A percentile compares a stretch with the other conserved stretches of the same genome.
phyloP scores from a whole-genome alignment of 2,797 vertebrate species.

The Rhodeus uyekii region DNA sequence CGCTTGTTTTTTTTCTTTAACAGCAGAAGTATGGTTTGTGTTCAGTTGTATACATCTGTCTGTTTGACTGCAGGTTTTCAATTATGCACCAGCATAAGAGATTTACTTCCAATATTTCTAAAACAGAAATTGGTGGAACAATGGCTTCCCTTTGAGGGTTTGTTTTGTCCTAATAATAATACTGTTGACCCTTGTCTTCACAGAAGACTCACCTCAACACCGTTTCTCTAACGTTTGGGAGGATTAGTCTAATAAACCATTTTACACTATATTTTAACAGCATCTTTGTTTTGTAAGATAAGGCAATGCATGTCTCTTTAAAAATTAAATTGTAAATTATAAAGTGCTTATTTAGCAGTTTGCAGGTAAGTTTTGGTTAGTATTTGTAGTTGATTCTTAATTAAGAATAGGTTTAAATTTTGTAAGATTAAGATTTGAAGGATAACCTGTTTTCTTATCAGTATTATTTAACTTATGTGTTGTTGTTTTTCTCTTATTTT shows the following conservation, averaged over 20 bases:
- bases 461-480: neutral
- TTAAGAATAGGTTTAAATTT: neutral
- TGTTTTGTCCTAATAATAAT: constrained; percentile 60
- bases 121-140: constrained; percentile 43
- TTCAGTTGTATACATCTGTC: constrained; percentile 14
- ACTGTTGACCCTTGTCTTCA: constrained; percentile 64
- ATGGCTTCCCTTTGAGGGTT: constrained; percentile 46
- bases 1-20: constrained; percentile 19
- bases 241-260: constrained; percentile 51
- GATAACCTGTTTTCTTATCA: neutral
- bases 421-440: neutral
- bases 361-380: constrained; percentile 50
- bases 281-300: constrained; percentile 9
- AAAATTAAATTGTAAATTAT: neutral
- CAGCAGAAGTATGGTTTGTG: constrained; percentile 17
- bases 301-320: neutral
- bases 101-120: constrained; percentile 37
- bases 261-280: constrained; percentile 36
- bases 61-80: constrained; percentile 34
- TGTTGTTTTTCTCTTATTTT: constrained; percentile 31
- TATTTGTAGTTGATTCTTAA: neutral
- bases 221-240: constrained; percentile 44
- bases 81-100: neutral
- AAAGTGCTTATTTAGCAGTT: neutral
- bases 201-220: constrained; percentile 52